These are phyloP conservation scores for Anguilla rostrata DNA, from an alignment of 2,113 vertebrate species.

Conservation along the genomic window DNA sequence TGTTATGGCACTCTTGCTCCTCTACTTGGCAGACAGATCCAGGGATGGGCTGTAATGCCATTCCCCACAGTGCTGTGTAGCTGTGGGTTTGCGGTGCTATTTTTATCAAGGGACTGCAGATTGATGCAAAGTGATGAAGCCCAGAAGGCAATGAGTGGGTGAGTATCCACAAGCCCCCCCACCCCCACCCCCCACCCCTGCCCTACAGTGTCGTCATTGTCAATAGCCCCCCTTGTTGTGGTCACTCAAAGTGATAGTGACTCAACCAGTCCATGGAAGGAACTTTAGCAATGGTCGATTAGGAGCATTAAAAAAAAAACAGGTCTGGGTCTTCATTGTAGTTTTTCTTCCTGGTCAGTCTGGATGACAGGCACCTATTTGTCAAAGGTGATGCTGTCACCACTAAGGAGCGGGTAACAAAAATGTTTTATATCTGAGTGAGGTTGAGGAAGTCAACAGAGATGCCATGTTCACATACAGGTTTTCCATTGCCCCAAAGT, in stretches of 20 bases:
- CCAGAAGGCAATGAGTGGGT: slow-evolving; percentile 66
- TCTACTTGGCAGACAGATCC: slow-evolving; percentile 51
- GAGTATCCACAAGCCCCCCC: slow-evolving; percentile 52
- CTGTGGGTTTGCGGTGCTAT: slow-evolving; percentile 70
- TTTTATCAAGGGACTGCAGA: slow-evolving; percentile 72
- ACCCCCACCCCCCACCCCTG: slow-evolving; percentile 21
- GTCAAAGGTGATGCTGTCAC: not conserved
- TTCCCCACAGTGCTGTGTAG: slow-evolving; percentile 52
- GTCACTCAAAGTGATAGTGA: slow-evolving; percentile 64
- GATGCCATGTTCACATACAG: not conserved
- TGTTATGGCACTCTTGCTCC: slow-evolving; percentile 37
- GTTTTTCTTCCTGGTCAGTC: not conserved
- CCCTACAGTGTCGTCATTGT: slow-evolving; percentile 49
- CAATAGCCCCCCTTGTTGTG: slow-evolving; percentile 60
- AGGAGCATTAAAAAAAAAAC: slow-evolving; percentile 34
- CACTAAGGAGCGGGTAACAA: not conserved
- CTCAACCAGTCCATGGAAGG: slow-evolving; percentile 55
- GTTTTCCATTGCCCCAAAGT: not conserved
- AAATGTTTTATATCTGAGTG: not conserved
- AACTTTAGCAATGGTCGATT: slow-evolving; percentile 34
- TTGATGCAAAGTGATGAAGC: slow-evolving; percentile 75
- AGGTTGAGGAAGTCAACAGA: not conserved
- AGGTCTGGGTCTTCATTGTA: not conserved
- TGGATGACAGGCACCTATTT: not conserved
- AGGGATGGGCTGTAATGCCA: slow-evolving; percentile 60